phyloP scores from a whole-genome alignment of 2,797 vertebrate genomes.

The Phrynocephalus guinanensis region DNA sequence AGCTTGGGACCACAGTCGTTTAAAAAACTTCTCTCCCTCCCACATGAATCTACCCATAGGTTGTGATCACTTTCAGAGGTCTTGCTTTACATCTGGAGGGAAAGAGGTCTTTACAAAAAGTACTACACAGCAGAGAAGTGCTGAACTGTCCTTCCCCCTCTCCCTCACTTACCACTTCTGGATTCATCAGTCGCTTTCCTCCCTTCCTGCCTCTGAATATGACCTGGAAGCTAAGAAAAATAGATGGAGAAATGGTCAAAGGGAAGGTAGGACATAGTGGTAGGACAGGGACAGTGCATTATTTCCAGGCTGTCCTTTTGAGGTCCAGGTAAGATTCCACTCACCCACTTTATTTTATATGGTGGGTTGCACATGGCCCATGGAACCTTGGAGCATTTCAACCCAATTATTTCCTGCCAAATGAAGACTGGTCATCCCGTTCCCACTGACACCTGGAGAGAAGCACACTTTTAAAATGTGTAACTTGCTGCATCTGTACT shows the following conservation, averaged over 20 bases:
- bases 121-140: no score
- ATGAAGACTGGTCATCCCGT: background rate
- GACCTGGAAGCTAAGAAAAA: background rate
- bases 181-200: background rate
- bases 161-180: background rate
- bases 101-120: background rate
- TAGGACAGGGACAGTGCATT: background rate
- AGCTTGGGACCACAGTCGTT: background rate
- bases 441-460: background rate
- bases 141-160: background rate
- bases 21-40: background rate
- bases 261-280: no score
- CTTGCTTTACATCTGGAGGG: background rate
- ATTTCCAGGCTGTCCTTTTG: background rate
- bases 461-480: background rate
- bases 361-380: no score
- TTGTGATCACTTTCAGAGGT: background rate
- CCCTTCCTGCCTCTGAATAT: background rate
- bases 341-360: background rate
- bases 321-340: background rate
- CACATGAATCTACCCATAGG: background rate
- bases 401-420: background rate
- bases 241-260: no score
- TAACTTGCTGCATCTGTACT: background rate
- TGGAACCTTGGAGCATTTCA: background rate